Conservation (phyloP, 2,113 vertebrate genomes). For the Motacilla tschutschensis region DNA sequence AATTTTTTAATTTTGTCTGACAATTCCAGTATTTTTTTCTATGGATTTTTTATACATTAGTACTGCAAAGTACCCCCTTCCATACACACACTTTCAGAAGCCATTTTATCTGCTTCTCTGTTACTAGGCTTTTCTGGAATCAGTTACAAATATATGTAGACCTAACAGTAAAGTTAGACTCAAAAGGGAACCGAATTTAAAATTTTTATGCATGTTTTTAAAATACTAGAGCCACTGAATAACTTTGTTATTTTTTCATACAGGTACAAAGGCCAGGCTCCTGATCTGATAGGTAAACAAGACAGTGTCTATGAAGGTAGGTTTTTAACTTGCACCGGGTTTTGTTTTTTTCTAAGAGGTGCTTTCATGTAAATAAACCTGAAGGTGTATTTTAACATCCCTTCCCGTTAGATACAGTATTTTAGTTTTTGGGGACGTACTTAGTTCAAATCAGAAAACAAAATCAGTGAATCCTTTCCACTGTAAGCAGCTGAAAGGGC, state of each 20-base stretch:
- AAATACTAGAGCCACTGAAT: background rate
- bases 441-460: background rate
- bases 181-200: background rate
- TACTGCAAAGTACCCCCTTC: background rate
- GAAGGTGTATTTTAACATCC: background rate
- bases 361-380: background rate
- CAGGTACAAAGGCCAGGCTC: slow-evolving; percentile 95
- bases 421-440: background rate
- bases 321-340: background rate
- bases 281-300: slow-evolving; percentile 95
- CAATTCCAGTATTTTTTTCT: background rate
- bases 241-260: slow-evolving; percentile 11
- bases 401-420: background rate
- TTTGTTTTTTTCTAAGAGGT: background rate
- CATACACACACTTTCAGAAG: background rate
- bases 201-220: background rate
- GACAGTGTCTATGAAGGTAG: slow-evolving; percentile 98
- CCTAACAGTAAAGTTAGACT: background rate
- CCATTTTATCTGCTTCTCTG: background rate
- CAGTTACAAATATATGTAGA: background rate
- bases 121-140: background rate
- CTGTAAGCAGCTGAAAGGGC: background rate
- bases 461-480: background rate
- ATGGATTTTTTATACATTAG: background rate
- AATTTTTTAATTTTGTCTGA: background rate